A percentile compares a stretch with the other conserved stretches of the same genome.
These are phyloP conservation scores for Globia sparganii DNA, from an alignment of 2,888 invertebrate genomes.

Conservation along the genomic window DNA sequence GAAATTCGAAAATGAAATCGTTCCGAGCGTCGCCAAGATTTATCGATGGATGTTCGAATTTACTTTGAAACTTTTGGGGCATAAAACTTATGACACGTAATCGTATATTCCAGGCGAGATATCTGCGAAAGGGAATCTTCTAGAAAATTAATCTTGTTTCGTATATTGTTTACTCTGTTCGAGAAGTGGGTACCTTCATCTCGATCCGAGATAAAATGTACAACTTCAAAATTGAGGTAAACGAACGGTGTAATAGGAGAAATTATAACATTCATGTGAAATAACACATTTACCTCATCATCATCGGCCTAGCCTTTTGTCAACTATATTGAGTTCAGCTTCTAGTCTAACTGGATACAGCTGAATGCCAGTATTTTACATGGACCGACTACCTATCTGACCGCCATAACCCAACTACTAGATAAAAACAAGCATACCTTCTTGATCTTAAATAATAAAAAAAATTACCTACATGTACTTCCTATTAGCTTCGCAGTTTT, in stretches of 20 bases:
- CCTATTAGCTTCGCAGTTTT: neutral
- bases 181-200: conserved; percentile 66
- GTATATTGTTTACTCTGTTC: conserved; percentile 73
- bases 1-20: conserved; percentile 91
- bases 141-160: conserved; percentile 79
- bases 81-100: conserved; percentile 91
- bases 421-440: neutral
- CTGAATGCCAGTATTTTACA: neutral
- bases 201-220: conserved; percentile 61
- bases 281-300: conserved; percentile 17
- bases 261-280: conserved; percentile 36
- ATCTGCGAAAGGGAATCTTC: conserved; percentile 76
- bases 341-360: neutral
- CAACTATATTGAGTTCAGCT: neutral
- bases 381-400: neutral
- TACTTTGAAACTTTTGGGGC: conserved; percentile 89
- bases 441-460: neutral
- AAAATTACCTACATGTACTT: neutral
- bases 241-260: conserved; percentile 33
- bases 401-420: neutral
- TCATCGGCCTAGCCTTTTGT: no score
- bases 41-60: conserved; percentile 90
- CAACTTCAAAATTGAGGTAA: conserved; percentile 46
- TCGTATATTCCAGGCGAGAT: conserved; percentile 87
- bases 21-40: conserved; percentile 90